Evolutionary conservation across 2,888 invertebrate species (phyloP).

Genomic region (Drosophila pegasa): DNA sequence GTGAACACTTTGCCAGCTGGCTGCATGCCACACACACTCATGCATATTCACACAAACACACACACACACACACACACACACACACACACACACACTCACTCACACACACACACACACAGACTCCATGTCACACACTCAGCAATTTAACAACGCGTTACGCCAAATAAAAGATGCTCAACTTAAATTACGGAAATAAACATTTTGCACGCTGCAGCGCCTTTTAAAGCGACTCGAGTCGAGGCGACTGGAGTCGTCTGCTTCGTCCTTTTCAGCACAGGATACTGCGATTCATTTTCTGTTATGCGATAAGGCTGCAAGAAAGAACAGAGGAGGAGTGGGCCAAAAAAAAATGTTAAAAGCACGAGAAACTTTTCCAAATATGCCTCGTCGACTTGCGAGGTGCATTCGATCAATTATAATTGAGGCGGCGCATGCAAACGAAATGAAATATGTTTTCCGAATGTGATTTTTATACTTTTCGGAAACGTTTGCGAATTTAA

Average conservation of each 20-base stretch:
- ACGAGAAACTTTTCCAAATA: constrained; percentile 39
- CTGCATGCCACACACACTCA: constrained; percentile 13
- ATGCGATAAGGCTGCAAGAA: constrained; percentile 60
- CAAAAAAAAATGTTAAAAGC: constrained; percentile 11
- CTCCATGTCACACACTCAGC: constrained; percentile 16
- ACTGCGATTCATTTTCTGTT: constrained; percentile 48
- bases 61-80: background rate
- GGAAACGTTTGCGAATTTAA: background rate
- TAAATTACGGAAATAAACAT: constrained; percentile 70
- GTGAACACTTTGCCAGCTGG: constrained; percentile 23
- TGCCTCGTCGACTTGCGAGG: constrained; percentile 34
- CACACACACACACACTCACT: background rate
- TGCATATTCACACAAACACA: background rate
- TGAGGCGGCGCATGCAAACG: background rate
- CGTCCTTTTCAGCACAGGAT: background rate
- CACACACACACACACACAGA: background rate
- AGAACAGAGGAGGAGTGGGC: background rate
- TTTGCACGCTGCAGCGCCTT: constrained; percentile 67
- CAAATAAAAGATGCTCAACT: constrained; percentile 52
- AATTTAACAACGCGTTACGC: constrained; percentile 45
- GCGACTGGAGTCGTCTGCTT: constrained; percentile 11
- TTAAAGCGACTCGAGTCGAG: constrained; percentile 40
- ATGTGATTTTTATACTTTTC: background rate
- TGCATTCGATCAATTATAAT: constrained; percentile 9
- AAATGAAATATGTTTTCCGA: no score